Evolutionary conservation across 2,888 invertebrate genomes (phyloP), one percentile per base, ranked within the genome.

Genomic region (Polyommatus icarus): DNA sequence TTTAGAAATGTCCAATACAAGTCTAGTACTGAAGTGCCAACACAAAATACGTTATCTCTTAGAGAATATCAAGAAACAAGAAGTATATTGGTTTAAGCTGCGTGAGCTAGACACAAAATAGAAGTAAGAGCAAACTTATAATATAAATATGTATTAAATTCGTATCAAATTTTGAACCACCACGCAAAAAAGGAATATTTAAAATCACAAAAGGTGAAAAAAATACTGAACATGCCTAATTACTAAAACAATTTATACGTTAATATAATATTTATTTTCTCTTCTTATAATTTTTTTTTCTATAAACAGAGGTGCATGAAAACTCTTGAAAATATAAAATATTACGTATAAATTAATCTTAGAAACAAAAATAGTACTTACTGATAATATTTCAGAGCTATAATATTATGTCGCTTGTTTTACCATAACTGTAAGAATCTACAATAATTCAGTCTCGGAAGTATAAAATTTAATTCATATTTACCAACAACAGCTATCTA

Each of bases 1-100:
- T 67, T 67, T 24, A 10, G 67, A 67, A 67, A 32, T 67, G 67
- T 67, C 15, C 67, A 67, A 67, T 15, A 67, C 18, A 67, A 67
- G 67, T 32, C 67, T 67, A 32, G 67, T 18, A 54, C 67, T 67
- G 15, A 29, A 67, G 10, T 29, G 67, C 15, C 1, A 61, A 24
- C 61, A 4, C 24, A 29, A 18, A 54, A 18, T 54, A 54, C 5
- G 54, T 15, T 54, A 54, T 54, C 54, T 18, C 54, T 54, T 54
- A 18, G 5, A 54, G 5, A 54, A 54, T 54, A 54, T 54, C 54
- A 54, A 54, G 54, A 54, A 54, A 18, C 18, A 5, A 18, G 54
- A 54, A 54, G 54, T 18, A 54, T 18, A 54, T 3, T 18, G 15
- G 0, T 18, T 5, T 15, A 54, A 54, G 18, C 5, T 5, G 1